A percentile compares a stretch with the other conserved stretches of the same genome.
phyloP scores from a whole-genome alignment of 1,140 invertebrate genomes.

The Phymastichus coffea region DNA sequence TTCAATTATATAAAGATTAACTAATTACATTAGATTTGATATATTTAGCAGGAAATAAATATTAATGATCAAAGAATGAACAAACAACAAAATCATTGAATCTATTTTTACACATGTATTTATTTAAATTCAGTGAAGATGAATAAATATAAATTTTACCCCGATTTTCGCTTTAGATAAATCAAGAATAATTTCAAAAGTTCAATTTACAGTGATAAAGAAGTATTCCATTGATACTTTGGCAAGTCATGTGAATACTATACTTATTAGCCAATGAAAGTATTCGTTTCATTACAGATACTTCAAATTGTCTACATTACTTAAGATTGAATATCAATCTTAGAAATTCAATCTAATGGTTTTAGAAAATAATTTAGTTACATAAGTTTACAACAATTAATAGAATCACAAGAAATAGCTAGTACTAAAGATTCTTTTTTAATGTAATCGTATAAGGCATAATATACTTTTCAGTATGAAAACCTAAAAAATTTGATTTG shows the following conservation, averaged over 20 bases:
- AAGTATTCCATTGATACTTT: too few relatives aligned
- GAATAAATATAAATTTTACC: slow-evolving; percentile 17
- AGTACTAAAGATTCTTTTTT: too few relatives aligned
- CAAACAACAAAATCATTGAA: background rate
- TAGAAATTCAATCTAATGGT: slow-evolving; percentile 2
- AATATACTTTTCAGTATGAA: too few relatives aligned
- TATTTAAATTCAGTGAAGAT: slow-evolving; percentile 2
- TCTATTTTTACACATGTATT: slow-evolving; percentile 15
- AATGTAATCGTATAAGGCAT: too few relatives aligned
- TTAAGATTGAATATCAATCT: slow-evolving; percentile 4
- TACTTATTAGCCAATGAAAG: background rate
- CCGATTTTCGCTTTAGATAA: background rate
- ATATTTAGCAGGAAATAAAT: background rate
- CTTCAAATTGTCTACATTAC: background rate
- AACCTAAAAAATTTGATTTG: too few relatives aligned
- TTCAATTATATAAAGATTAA: too few relatives aligned
- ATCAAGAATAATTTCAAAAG: too few relatives aligned
- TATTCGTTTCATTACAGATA: background rate
- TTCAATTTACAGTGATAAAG: slow-evolving; percentile 18
- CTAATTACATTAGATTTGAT: too few relatives aligned
- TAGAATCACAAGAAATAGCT: too few relatives aligned
- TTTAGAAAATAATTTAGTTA: slow-evolving; percentile 13
- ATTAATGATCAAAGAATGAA: background rate
- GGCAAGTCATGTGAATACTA: too few relatives aligned
- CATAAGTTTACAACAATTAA: too few relatives aligned